phyloP scores from a whole-genome alignment of 2,797 vertebrate species.

The Sarcoramphus papa region DNA sequence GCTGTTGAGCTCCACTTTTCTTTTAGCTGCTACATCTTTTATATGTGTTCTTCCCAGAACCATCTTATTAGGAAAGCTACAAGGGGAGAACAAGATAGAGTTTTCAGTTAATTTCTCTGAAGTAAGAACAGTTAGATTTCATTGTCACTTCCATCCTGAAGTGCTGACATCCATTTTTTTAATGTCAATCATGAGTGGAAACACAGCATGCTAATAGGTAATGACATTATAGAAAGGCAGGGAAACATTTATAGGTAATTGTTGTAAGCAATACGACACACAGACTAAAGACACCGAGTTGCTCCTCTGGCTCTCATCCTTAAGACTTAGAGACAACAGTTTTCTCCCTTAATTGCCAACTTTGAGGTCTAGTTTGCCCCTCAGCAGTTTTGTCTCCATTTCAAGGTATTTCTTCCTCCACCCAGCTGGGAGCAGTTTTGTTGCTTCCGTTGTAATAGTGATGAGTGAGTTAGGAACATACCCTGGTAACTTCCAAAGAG shows the following conservation, averaged over 20 bases:
- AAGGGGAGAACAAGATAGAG: neutral
- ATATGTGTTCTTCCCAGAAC: conserved; percentile 96
- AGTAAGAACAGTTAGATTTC: neutral
- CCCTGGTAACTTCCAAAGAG: conserved; percentile 96
- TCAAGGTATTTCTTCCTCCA: neutral
- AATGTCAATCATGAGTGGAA: neutral
- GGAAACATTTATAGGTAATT: neutral
- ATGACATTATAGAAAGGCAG: neutral
- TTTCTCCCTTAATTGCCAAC: neutral
- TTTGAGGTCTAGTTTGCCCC: neutral
- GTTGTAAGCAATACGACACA: neutral
- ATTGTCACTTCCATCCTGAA: neutral
- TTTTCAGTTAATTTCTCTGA: conserved; percentile 4
- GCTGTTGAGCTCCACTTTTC: conserved; percentile 94
- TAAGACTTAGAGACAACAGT: neutral
- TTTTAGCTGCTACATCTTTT: conserved; percentile 95
- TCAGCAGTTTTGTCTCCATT: neutral
- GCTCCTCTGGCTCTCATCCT: neutral
- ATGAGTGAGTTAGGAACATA: conserved; percentile 61
- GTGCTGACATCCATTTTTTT: neutral
- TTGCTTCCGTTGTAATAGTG: neutral
- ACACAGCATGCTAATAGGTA: neutral
- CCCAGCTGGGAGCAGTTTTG: neutral
- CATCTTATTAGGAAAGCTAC: conserved; percentile 93
- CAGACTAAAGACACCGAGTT: neutral